Evolutionary conservation across 2,888 invertebrate species (phyloP).

Genomic region (Ophonus ardosiacus): DNA sequence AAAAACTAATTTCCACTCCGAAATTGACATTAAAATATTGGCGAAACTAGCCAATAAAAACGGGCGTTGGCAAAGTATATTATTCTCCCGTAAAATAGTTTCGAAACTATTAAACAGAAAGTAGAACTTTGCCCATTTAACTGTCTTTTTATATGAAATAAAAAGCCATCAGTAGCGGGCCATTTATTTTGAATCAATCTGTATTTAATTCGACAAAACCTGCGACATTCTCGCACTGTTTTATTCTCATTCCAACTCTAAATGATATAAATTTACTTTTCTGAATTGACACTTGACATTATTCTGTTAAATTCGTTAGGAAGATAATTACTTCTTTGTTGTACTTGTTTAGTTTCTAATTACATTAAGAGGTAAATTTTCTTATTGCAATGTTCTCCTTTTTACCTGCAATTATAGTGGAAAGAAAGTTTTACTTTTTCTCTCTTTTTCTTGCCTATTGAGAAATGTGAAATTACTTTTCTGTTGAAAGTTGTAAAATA

Average conservation of each 20-base stretch:
- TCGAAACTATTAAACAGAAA: conserved; percentile 1
- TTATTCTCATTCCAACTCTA: background rate
- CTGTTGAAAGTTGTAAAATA: too few species aligned
- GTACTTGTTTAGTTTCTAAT: conserved; percentile 7
- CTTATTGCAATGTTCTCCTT: background rate
- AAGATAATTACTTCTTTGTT: conserved; percentile 12
- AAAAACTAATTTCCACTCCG: background rate
- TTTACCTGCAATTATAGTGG: background rate
- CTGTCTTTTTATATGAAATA: background rate
- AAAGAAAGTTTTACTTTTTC: too few species aligned
- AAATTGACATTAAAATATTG: background rate
- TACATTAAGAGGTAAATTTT: background rate
- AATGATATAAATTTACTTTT: conserved; percentile 3
- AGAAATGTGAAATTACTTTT: too few species aligned
- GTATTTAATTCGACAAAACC: background rate
- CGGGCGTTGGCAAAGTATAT: background rate
- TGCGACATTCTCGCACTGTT: background rate
- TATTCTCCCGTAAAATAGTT: conserved; percentile 6
- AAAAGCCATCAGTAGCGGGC: conserved; percentile 1
- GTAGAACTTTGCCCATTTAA: conserved; percentile 3
- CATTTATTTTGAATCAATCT: background rate
- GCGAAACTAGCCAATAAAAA: background rate
- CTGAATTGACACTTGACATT: background rate
- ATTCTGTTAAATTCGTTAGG: conserved; percentile 7
- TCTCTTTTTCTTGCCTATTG: too few species aligned